Conservation (phyloP, 2,113 vertebrate species). For the Dicaeum eximium region DNA sequence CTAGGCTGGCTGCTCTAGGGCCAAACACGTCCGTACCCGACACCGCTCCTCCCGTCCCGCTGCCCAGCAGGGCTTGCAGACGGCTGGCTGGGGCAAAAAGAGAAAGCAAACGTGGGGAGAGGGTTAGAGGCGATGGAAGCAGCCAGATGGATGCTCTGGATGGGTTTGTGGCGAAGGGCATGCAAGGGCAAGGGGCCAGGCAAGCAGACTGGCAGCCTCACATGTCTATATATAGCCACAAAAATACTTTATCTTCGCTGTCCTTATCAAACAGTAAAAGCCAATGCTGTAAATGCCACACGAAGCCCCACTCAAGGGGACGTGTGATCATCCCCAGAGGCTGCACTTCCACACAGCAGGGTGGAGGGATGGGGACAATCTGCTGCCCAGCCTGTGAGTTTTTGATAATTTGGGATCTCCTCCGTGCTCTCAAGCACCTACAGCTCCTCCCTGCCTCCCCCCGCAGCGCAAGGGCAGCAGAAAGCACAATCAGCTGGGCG, state of each 20-base stretch:
- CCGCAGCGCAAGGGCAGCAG: not conserved
- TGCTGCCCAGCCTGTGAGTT: not conserved
- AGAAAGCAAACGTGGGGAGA: not conserved
- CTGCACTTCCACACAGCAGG: not conserved
- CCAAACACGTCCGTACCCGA: constrained; percentile 44
- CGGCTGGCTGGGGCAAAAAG: constrained; percentile 28
- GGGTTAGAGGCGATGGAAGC: not conserved
- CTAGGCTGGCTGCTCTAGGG: constrained; percentile 33
- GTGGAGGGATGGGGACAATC: not conserved
- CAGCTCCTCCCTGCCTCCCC: not conserved
- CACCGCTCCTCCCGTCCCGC: not conserved
- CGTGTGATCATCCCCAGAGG: accelerated
- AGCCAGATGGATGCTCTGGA: not conserved
- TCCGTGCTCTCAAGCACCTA: not conserved
- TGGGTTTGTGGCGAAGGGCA: not conserved
- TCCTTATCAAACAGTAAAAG: not conserved
- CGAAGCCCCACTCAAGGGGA: accelerated
- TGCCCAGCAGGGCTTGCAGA: not conserved
- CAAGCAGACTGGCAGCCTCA: not conserved
- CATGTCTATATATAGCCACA: not conserved
- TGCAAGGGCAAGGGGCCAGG: not conserved
- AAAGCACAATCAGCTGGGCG: not conserved
- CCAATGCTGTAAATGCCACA: not conserved
- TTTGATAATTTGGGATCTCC: not conserved
- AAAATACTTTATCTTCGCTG: not conserved